These are phyloP conservation scores for Neocrepidodera transversa DNA, from an alignment of 2,888 invertebrate genomes.

Conservation along the genomic window DNA sequence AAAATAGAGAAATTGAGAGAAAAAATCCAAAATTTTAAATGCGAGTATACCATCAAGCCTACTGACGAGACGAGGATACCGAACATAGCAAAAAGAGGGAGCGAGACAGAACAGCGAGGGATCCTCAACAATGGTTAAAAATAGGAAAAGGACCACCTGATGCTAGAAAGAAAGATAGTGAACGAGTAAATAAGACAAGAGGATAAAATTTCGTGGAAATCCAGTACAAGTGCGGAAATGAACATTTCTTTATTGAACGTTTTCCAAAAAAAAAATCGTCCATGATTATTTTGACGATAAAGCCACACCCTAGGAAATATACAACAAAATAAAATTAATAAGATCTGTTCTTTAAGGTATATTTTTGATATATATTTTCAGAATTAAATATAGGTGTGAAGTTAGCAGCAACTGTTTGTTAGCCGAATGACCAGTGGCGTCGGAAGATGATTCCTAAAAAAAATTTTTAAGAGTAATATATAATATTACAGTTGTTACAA, in stretches of 20 bases:
- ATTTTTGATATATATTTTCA: too few species aligned
- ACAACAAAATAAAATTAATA: too few species aligned
- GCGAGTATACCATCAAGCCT: slow-evolving; percentile 1
- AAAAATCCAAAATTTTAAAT: too few species aligned
- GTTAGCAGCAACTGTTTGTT: too few species aligned
- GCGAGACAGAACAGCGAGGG: slow-evolving; percentile 12
- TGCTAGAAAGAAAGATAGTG: slow-evolving; percentile 19
- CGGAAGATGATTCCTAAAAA: too few species aligned
- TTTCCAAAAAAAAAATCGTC: neutral
- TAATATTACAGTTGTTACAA: too few species aligned
- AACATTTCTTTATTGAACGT: slow-evolving; percentile 9
- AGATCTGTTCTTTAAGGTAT: too few species aligned
- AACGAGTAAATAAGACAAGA: slow-evolving; percentile 17
- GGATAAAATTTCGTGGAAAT: slow-evolving; percentile 20
- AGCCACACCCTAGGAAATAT: too few species aligned
- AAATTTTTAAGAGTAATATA: too few species aligned
- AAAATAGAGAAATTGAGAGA: too few species aligned
- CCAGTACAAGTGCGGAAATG: slow-evolving; percentile 19
- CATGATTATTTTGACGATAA: neutral
- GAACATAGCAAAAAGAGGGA: slow-evolving; percentile 23
- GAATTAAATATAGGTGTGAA: too few species aligned
- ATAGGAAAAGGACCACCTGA: slow-evolving; percentile 30
- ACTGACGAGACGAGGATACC: slow-evolving; percentile 5
- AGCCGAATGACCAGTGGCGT: too few species aligned
- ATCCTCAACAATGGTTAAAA: slow-evolving; percentile 31